Evolutionary conservation across 2,797 vertebrate species (phyloP), one percentile per base, ranked within the genome.

Genomic region (Danio albolineatus): DNA sequence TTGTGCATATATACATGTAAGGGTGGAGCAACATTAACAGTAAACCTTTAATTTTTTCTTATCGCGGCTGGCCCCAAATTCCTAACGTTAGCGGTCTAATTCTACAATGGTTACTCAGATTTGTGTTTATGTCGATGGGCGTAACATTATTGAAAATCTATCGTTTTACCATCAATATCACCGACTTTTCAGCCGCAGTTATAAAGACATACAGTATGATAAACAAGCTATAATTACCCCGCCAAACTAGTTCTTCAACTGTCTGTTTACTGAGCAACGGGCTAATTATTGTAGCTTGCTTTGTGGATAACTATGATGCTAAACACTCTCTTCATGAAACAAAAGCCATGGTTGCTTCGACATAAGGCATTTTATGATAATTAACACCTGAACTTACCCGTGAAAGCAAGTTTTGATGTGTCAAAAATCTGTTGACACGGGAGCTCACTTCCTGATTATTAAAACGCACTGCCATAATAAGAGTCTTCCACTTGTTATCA

Each of bases 401-500:
- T 8, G 51, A 48, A 57, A 56, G 46, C 69, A 62, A 64, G 59
- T 56, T 54, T 28, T 14, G 43, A 44, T 44, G 67, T 71, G 62
- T 79, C 59, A 73, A 14, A 78, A 79, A 57, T 73, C 60, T 56
- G 19, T 65, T 65, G 69, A 39, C 60, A 73, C 48, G 38, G 13
- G 10, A 56, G 28, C 65, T 73, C 57, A 73, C 78, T 79, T 79
- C 78, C 69, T 73, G 69, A 39, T 39, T 10, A 48, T 56, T 38
- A 53, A 73, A 73, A 38, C 36, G 7, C 38, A 16, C 7, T 57
- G 39, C n/a, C 78, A 79, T 64, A 79, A 79, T 79, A 73, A 5
- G 57, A 61, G 78, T 73, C 69, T 54, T 12, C 6, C 44, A 6
- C 5, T 43, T 28, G 13, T 10, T 54, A 38, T 7, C 2, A 28